Evolutionary conservation across 2,113 vertebrate genomes (phyloP), one percentile per base, ranked within the genome.

Genomic region (Sylvilagus bachmani): DNA sequence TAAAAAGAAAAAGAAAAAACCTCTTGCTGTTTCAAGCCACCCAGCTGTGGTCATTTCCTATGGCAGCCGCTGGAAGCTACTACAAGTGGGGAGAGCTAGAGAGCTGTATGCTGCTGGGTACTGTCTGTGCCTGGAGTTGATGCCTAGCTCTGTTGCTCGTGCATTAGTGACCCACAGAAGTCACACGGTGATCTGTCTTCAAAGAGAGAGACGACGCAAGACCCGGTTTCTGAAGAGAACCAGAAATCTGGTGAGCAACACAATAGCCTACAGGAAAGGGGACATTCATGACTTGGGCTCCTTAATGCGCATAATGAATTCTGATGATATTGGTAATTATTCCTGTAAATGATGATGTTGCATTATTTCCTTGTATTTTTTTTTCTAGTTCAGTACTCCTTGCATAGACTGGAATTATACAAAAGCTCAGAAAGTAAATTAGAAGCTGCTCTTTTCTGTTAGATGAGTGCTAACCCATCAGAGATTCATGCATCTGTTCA

Each of bases 371-470:
- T 80, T 11, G 55, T 58, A 19, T 70, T 24, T 67, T 3, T 84
- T 64, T 89, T 93, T 36, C 58, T 31, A 80, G 19, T 44, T 92
- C n/a, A 53, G 5, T 58, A 25, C 49, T 75, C 33, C 67, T 93
- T 89, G 33, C 62, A 91, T 89, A 44, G 38, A 70, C 21, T 75
- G 61, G 33, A 89, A 92, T 86, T 82, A 71, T 49, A 36, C 24
- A 84, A 79, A 91, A 58, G 66, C 19, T 58, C 62, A 84, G 53
- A 74, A 86, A 82, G 36, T 36, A 55, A 33, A 73, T 17, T 69
- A 21, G n/a, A 84, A 69, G 44, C 24, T 66, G 13, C n/a, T 55
- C 31, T 61, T 94, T 93, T 93, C 36, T 81, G 86, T 89, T 31
- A 74, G 19, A 33, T 51, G 17, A 27, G 27, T 64, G 70, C 16